Evolutionary conservation across 1,140 invertebrate species (phyloP), one percentile per base, ranked within the genome.

Genomic region (Psilanteris sp.): DNA sequence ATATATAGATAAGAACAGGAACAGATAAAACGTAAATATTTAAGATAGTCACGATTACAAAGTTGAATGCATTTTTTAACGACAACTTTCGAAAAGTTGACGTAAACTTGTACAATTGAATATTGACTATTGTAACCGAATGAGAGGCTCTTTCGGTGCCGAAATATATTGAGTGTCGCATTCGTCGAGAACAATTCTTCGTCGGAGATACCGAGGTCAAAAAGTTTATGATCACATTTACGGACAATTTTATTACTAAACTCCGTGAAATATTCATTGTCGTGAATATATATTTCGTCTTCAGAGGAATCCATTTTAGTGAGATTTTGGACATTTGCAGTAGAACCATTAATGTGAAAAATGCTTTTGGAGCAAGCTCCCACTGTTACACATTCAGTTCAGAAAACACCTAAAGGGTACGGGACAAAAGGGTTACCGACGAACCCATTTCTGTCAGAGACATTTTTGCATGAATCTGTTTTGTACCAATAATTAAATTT

Each of bases 201-300:
- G n/a, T n/a, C 9, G 13, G 48, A 43, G 16, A 31, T 27, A 29
- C 48, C 24, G 55, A 62, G 67, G 67, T 48, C 48, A 34, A 75
- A 50, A 36, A 67, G 15, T 80, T 79, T 73, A 82, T 37, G 72
- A 77, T 72, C 50, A 32, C 70, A 37, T 80, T 83, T 80, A 79
- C 68, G 76, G 50, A 46, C 32, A 70, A 80, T 78, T 82, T 82
- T 80, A 79, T 80, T 79, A 14, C 50, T 80, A 80, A 82, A 67
- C 54, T 26, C 77, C 72, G 48, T 80, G 64, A 81, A 81, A 82
- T 78, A 43, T 70, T 50, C 34, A 67, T 80, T 79, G 52, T 82
- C 36, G n/a, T n/a, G n/a, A 1, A 16, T 3, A 31, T 6, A 5
- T 24, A 32, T 8, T 26, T 52, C 29, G 43, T 54, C 32, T 61